These are phyloP conservation scores for Tretioscincus oriximinensis DNA, from an alignment of 2,113 vertebrate species.

Conservation along the genomic window DNA sequence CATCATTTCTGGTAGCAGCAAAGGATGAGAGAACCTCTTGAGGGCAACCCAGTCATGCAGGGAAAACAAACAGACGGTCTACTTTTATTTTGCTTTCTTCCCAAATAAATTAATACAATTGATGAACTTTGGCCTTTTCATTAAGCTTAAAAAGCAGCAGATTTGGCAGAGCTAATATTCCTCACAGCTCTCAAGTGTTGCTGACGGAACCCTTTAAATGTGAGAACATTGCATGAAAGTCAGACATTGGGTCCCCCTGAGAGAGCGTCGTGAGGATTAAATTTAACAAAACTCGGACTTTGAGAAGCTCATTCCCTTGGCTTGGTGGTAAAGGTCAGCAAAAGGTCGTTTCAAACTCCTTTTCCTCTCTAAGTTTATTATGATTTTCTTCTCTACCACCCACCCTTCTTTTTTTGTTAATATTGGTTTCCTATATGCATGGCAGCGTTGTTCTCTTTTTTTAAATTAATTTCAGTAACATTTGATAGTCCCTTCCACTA, in stretches of 20 bases:
- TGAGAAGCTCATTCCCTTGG: constrained; percentile 54
- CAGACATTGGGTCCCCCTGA: constrained; percentile 50
- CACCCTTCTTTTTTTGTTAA: constrained; percentile 2
- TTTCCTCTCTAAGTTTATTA: constrained; percentile 48
- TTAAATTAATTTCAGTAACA: constrained; percentile 10
- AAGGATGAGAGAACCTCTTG: not conserved
- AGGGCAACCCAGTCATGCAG: constrained; percentile 51
- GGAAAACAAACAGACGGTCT: constrained; percentile 61
- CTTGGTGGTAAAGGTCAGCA: constrained; percentile 54
- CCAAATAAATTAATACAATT: constrained; percentile 69
- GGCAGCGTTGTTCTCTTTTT: constrained; percentile 18
- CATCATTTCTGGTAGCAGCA: constrained; percentile 32
- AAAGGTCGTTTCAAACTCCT: constrained; percentile 23
- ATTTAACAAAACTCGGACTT: constrained; percentile 49
- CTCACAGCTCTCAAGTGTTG: constrained; percentile 52
- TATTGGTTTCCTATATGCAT: constrained; percentile 2
- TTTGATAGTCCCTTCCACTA: constrained; percentile 8
- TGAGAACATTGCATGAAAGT: constrained; percentile 60
- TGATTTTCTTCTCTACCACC: constrained; percentile 6
- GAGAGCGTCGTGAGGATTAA: constrained; percentile 50
- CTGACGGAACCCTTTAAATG: constrained; percentile 51
- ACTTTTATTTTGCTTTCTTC: constrained; percentile 68
- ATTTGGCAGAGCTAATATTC: constrained; percentile 51
- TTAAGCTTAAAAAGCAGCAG: constrained; percentile 50
- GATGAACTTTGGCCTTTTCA: constrained; percentile 68